These are phyloP conservation scores for Siderastrea siderea DNA, from an alignment of 92 coral and sea anemone genomes.

Conservation along the genomic window DNA sequence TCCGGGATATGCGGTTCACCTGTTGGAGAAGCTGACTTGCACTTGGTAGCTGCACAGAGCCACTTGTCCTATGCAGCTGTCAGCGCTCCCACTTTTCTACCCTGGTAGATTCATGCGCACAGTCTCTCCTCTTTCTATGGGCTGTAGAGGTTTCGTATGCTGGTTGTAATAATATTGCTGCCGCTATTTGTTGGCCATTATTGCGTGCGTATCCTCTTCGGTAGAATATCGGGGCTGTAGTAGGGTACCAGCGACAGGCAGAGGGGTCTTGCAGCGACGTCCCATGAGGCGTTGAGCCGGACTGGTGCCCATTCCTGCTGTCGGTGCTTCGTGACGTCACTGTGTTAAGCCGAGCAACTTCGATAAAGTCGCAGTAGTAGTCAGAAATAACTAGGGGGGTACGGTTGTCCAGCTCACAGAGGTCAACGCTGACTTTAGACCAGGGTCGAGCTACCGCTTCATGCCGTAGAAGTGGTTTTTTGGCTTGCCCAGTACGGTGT, in stretches of 20 bases:
- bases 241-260: conserved; percentile 49
- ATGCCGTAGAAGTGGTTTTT: conserved; percentile 41
- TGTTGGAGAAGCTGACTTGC: too few species aligned
- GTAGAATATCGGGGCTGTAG: background rate
- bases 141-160: conserved; percentile 14
- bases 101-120: too few species aligned
- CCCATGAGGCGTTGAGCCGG: conserved; percentile 56
- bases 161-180: conserved; percentile 51
- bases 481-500: conserved; percentile 14
- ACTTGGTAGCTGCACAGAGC: too few species aligned
- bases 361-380: conserved; percentile 51
- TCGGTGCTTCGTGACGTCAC: conserved; percentile 19
- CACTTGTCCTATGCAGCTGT: too few species aligned
- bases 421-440: conserved; percentile 51
- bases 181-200: conserved; percentile 12
- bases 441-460: conserved; percentile 35
- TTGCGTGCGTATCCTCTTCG: too few species aligned
- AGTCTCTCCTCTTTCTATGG: background rate
- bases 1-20: too few species aligned
- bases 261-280: conserved; percentile 49
- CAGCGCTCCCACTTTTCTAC: too few species aligned
- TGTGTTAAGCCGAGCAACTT: conserved; percentile 31
- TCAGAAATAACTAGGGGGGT: conserved; percentile 36
- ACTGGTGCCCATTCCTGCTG: conserved; percentile 51
- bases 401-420: conserved; percentile 47